Conservation (phyloP, 1,140 invertebrate genomes). For the Dolichoris vasculosae region DNA sequence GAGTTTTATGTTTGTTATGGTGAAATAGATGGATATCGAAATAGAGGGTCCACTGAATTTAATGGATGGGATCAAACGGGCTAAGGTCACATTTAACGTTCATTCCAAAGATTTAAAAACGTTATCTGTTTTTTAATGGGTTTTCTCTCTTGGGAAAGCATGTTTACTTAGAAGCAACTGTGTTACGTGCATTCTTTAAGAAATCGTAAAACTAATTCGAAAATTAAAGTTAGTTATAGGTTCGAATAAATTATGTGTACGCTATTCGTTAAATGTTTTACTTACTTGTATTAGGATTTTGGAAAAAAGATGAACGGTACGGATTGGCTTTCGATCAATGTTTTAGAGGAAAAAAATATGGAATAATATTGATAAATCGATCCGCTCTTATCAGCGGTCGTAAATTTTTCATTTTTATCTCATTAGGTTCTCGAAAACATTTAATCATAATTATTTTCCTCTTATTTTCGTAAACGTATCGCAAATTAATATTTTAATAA, state of each 20-base stretch:
- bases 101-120: neutral
- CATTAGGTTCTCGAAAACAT: neutral
- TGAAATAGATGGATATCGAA: slow-evolving; percentile 1
- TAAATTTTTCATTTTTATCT: neutral
- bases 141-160: slow-evolving; percentile 7
- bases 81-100: neutral
- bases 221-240: neutral
- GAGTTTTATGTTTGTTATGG: slow-evolving; percentile 4
- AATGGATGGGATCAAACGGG: neutral
- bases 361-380: no score
- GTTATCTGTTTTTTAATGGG: neutral
- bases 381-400: neutral
- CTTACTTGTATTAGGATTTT: neutral
- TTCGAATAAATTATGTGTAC: neutral
- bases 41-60: neutral
- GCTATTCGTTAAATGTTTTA: neutral
- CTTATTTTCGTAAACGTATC: neutral
- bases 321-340: no score
- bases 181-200: slow-evolving; percentile 3
- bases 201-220: slow-evolving; percentile 1
- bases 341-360: neutral
- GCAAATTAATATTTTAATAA: slow-evolving; percentile 12
- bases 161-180: slow-evolving; percentile 2
- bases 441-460: neutral
- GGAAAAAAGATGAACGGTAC: neutral